phyloP scores from a whole-genome alignment of 2,113 vertebrate genomes.

The Megaceryle torquata region DNA sequence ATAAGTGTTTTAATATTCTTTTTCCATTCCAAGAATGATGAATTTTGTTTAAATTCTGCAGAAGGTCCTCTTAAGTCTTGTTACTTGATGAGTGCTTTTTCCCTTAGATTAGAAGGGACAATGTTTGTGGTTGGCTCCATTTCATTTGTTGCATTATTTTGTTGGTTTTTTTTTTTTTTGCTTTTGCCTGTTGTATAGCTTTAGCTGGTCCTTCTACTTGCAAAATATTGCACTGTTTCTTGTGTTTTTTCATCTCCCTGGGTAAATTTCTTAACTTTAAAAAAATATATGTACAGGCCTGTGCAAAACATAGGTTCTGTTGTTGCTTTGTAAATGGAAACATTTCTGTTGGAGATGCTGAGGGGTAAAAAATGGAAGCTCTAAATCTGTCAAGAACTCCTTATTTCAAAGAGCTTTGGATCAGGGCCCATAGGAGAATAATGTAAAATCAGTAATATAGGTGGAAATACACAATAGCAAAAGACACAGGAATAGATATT shows the following conservation, averaged over 20 bases:
- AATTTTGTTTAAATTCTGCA: background rate
- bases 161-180: background rate
- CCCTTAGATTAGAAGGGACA: background rate
- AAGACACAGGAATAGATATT: background rate
- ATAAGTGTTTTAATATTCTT: background rate
- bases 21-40: background rate
- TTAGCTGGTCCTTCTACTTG: background rate
- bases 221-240: background rate
- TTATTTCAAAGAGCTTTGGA: background rate
- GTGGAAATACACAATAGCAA: background rate
- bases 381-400: background rate
- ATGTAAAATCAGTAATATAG: background rate
- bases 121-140: background rate
- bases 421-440: background rate
- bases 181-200: background rate
- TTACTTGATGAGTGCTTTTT: fast-evolving
- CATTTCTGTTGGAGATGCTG: background rate
- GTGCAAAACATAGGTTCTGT: background rate
- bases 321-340: background rate
- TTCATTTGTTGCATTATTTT: background rate
- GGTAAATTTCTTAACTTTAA: background rate
- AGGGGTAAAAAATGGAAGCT: background rate
- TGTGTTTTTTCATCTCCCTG: background rate
- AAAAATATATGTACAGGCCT: background rate
- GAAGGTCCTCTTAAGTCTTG: fast-evolving